Percentiles rank a stretch among this genome's conserved stretches.
Conservation (phyloP, 2,797 vertebrate species). For the Myiothlypis coronata region DNA sequence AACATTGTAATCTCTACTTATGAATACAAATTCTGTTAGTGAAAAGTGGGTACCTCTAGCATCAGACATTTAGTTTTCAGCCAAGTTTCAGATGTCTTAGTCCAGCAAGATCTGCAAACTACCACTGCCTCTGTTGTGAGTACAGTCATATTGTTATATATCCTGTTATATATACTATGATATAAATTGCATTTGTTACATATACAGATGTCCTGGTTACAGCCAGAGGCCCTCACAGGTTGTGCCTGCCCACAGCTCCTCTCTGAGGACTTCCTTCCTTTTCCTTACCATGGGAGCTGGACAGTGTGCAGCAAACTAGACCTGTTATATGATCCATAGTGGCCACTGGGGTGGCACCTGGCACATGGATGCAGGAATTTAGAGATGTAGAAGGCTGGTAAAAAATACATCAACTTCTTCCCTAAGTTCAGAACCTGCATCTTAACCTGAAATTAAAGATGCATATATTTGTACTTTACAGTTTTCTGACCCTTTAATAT, state of each 20-base stretch:
- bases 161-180: neutral
- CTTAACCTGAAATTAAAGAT: neutral
- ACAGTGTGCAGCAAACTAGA: rapidly evolving
- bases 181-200: neutral
- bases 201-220: neutral
- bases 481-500: neutral
- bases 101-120: neutral
- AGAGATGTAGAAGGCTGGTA: neutral
- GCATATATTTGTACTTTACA: neutral
- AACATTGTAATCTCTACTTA: neutral
- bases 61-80: neutral
- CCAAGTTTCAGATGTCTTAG: neutral
- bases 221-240: neutral
- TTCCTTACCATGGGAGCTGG: neutral
- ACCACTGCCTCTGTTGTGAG: neutral
- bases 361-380: neutral
- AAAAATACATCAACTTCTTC: neutral
- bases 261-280: neutral
- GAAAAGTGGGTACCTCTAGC: neutral
- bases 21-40: neutral
- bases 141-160: neutral
- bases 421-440: neutral
- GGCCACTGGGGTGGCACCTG: neutral
- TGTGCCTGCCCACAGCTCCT: neutral
- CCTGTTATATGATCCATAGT: neutral